Conservation (phyloP, 2,888 invertebrate species). For the Pseudococcus longispinus region DNA sequence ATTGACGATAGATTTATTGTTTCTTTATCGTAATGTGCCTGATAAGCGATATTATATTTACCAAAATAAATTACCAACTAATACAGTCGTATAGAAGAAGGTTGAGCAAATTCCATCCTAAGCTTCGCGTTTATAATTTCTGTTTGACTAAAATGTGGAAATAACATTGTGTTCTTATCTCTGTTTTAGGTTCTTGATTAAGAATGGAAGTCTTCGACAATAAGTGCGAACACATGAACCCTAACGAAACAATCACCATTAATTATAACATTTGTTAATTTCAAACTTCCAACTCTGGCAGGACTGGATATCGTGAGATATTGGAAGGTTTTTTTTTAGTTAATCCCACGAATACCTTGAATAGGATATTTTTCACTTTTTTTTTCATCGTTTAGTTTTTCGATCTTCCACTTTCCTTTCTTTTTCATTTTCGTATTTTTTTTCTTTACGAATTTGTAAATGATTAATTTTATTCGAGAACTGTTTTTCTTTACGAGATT, state of each 20-base stretch:
- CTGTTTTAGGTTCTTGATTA: conserved; percentile 34
- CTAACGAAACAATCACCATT: conserved; percentile 44
- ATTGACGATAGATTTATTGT: neutral
- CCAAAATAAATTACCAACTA: neutral
- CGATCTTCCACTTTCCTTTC: neutral
- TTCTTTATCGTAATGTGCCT: neutral
- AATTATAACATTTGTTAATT: conserved; percentile 35
- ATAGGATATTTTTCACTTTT: neutral
- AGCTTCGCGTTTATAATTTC: neutral
- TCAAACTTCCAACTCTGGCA: neutral
- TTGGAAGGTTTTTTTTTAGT: neutral
- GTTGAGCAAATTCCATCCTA: neutral
- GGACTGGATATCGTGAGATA: neutral
- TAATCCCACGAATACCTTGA: neutral
- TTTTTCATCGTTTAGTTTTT: neutral
- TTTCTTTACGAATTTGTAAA: neutral
- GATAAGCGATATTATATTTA: neutral
- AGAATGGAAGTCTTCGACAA: conserved; percentile 15
- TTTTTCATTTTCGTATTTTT: neutral
- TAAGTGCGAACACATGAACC: conserved; percentile 35
- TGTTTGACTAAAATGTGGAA: neutral
- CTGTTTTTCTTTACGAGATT: neutral
- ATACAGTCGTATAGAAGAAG: neutral
- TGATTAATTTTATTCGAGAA: neutral
- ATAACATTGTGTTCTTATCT: neutral